Base-by-base conservation (phyloP, 2,113 vertebrate genomes). In the Rhineura floridana region DNA sequence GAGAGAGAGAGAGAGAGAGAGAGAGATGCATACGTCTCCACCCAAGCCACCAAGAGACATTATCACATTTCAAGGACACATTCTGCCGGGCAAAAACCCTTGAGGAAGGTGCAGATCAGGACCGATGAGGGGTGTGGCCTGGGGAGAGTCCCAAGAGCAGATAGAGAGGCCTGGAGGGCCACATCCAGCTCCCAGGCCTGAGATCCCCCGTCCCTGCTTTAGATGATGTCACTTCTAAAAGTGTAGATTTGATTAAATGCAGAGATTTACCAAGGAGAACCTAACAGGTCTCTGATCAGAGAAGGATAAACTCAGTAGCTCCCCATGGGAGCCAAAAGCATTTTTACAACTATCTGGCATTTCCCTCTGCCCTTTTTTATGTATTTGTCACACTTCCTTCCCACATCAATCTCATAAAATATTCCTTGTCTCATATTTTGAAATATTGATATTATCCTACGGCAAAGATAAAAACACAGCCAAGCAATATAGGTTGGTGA, bases 381-480 rank as follows among this genome's bases (percentile, higher is more conserved):
- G 89, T 94, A 90, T 81, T 95, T 97, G 96, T 95, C 95, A 95
- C 93, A 83, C 80, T 94, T 89, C 93, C 95, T 95, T 93, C 94
- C 91, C 91, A 89, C 94, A 95, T 97, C 94, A 94, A 88, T 96
- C 93, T 97, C 93, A 94, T 95, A 96, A 96, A 96, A 93, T 91
- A 95, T 94, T 92, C 81, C 87, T 96, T 95, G 94, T 91, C 92
- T 96, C 91, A 30, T 89, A 21, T 91, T 83, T 94, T 96, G 97
- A 96, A 95, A 94, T 96, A 95, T 94, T 95, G 95, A 95, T 96
- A 95, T 95, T 96, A 94, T 95, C 95, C 91, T 91, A 94, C 93
- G 94, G 93, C 94, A 91, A 95, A 96, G 95, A 96, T 96, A 96
- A 97, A 96, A 96, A 96, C 94, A 95, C 93, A 95, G 91, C 92